Percentiles rank a stretch among this genome's conserved stretches.
Conservation (phyloP, 23 tunicate genomes). For the Oikopleura vanhoeffeni region DNA sequence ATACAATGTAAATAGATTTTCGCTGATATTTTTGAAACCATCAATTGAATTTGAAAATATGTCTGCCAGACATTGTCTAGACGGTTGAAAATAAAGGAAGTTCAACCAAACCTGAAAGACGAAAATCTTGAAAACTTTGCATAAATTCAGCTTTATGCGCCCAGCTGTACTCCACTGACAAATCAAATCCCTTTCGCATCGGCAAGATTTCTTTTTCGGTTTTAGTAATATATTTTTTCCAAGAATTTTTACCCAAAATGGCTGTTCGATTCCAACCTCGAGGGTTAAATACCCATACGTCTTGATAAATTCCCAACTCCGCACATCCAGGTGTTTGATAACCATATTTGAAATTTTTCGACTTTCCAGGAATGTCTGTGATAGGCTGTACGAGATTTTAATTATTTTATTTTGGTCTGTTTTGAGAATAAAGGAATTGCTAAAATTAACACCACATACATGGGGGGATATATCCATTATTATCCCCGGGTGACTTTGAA, state of each 20-base stretch:
- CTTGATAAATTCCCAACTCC: not conserved
- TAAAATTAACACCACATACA: too few relatives aligned
- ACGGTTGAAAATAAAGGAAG: too few relatives aligned
- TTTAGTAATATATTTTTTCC: not conserved
- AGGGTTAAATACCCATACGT: conserved; percentile 8
- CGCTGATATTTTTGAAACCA: too few relatives aligned
- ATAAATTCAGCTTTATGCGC: not conserved
- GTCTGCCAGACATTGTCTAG: too few relatives aligned
- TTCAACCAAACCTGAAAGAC: not conserved
- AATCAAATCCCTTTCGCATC: not conserved
- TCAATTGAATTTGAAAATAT: too few relatives aligned
- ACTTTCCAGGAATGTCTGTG: too few relatives aligned
- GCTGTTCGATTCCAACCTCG: not conserved
- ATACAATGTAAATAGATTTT: too few relatives aligned
- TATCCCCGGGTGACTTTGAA: too few relatives aligned
- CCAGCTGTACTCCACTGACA: not conserved
- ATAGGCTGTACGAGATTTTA: too few relatives aligned
- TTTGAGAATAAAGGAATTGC: too few relatives aligned
- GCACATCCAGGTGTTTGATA: not conserved
- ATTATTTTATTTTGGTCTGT: too few relatives aligned
- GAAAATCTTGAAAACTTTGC: not conserved
- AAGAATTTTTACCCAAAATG: not conserved
- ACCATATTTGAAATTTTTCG: not conserved
- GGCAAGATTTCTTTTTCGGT: not conserved
- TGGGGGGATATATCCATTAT: too few relatives aligned